Percentiles rank a stretch among this genome's conserved stretches.
phyloP scores from a whole-genome alignment of 2,113 vertebrate species.

The Sylvietta virens region DNA sequence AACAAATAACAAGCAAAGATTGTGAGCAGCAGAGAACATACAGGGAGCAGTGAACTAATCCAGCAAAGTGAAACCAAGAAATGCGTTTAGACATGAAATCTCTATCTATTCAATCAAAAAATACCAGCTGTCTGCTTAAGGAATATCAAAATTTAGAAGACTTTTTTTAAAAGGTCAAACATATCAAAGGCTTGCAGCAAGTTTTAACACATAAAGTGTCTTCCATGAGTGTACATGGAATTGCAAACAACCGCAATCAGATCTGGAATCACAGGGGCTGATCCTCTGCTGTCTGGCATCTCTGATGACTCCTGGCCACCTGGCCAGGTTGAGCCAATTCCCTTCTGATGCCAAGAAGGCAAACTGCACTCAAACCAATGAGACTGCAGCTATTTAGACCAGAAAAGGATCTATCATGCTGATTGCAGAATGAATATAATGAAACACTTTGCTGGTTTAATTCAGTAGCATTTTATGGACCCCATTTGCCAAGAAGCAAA shows the following conservation, averaged over 20 bases:
- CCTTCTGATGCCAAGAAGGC: not conserved
- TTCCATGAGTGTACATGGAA: not conserved
- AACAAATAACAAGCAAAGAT: not conserved
- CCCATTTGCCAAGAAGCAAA: not conserved
- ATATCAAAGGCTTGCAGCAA: conserved; percentile 71
- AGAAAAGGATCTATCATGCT: not conserved
- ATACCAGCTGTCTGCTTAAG: conserved; percentile 63
- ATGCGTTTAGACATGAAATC: conserved; percentile 61
- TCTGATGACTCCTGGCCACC: not conserved
- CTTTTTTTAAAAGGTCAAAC: conserved; percentile 56
- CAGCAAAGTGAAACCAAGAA: conserved; percentile 23
- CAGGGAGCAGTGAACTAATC: not conserved
- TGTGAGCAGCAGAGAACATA: not conserved
- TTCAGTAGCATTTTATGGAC: not conserved
- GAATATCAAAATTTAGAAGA: conserved; percentile 68
- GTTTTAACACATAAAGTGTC: conserved; percentile 58
- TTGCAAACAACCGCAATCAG: not conserved
- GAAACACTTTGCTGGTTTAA: not conserved
- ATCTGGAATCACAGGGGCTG: not conserved
- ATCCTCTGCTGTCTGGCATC: not conserved
- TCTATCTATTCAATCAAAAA: conserved; percentile 74
- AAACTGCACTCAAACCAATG: not conserved
- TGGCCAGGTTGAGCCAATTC: not conserved
- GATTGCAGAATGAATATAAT: not conserved
- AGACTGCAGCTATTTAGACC: not conserved